These are phyloP conservation scores for Pituophis catenifer DNA, from an alignment of 2,113 vertebrate species.

Conservation along the genomic window DNA sequence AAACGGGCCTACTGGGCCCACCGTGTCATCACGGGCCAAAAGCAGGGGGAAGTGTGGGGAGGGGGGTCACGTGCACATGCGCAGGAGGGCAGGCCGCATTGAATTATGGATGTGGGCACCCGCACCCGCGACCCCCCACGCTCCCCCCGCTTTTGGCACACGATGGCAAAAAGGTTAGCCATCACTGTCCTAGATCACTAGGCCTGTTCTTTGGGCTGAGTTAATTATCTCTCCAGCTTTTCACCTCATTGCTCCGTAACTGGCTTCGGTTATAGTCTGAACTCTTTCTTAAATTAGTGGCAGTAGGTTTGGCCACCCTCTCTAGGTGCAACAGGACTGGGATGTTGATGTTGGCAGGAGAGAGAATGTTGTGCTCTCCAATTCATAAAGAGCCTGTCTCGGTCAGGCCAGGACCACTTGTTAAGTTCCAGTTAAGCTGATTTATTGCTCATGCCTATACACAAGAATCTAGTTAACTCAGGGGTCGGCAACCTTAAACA, in stretches of 20 bases:
- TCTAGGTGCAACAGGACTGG: background rate
- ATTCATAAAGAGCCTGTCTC: background rate
- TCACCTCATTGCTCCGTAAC: background rate
- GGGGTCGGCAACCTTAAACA: too few species aligned
- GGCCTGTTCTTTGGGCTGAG: background rate
- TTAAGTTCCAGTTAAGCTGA: background rate
- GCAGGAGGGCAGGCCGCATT: too few species aligned
- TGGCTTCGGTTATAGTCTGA: accelerated
- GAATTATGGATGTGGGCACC: too few species aligned
- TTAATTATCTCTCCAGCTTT: background rate
- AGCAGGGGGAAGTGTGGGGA: too few species aligned
- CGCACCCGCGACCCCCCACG: too few species aligned
- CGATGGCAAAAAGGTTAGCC: too few species aligned
- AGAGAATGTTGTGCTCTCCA: background rate
- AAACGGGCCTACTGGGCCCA: too few species aligned
- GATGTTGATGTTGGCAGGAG: background rate
- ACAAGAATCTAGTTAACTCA: background rate
- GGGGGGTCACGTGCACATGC: too few species aligned
- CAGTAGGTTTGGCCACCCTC: background rate
- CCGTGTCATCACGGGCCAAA: too few species aligned
- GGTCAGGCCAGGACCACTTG: background rate
- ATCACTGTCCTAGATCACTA: background rate
- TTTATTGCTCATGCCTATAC: background rate
- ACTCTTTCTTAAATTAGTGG: background rate
- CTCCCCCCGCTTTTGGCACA: too few species aligned